Conservation (phyloP, 2,113 vertebrate genomes). For the Pyxicephalus adspersus region DNA sequence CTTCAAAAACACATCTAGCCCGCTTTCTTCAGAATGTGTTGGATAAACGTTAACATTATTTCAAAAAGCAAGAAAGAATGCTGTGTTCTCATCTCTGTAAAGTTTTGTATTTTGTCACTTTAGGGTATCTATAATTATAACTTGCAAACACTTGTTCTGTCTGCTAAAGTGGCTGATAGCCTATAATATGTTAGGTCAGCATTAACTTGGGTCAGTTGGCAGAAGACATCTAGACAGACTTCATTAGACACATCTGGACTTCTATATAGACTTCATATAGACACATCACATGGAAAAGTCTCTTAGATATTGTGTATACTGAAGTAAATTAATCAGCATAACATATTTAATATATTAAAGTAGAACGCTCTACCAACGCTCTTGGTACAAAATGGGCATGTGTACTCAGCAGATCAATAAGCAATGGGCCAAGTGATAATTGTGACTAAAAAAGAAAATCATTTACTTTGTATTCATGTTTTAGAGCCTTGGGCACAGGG, state of each 20-base stretch:
- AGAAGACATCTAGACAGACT: conserved; percentile 8
- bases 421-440: too few relatives aligned
- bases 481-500: too few relatives aligned
- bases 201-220: conserved; percentile 19
- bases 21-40: not conserved
- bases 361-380: too few relatives aligned
- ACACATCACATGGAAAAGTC: conserved; percentile 1
- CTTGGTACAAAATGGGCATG: too few relatives aligned
- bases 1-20: too few relatives aligned
- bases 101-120: conserved; percentile 6
- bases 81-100: not conserved
- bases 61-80: conserved; percentile 5
- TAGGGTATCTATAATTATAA: conserved; percentile 5
- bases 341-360: not conserved
- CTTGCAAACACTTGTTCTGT: conserved; percentile 12
- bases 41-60: not conserved
- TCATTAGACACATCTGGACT: too few relatives aligned
- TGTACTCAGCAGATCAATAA: too few relatives aligned
- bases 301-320: not conserved
- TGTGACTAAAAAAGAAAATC: too few relatives aligned
- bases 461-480: not conserved
- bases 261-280: conserved; percentile 20
- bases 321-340: not conserved
- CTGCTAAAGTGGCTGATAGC: conserved; percentile 27
- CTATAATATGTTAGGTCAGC: conserved; percentile 31